Percentiles rank a stretch among this genome's conserved stretches.
phyloP scores from a whole-genome alignment of 2,797 vertebrate species.

The Paedocypris micromegethes region DNA sequence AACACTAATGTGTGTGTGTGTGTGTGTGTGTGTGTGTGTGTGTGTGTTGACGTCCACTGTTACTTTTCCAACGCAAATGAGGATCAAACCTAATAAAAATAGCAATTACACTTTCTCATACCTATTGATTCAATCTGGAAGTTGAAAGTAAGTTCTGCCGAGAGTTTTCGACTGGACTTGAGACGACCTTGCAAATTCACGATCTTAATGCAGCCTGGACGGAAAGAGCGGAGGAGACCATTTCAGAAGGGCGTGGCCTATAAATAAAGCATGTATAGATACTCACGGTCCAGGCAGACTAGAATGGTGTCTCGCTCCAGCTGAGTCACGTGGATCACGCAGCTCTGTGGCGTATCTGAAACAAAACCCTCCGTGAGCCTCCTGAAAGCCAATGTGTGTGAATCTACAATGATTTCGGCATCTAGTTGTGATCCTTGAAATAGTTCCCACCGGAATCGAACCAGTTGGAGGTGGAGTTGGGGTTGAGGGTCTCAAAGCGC shows the following conservation, averaged over 20 bases:
- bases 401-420: background rate
- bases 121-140: constrained; percentile 87
- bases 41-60: no score
- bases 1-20: no score
- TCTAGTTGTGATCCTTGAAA: background rate
- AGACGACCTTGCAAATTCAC: constrained; percentile 83
- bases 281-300: constrained; percentile 86
- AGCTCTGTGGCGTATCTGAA: constrained; percentile 77
- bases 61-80: no score
- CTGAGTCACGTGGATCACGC: constrained; percentile 80
- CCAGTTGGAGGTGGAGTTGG: constrained; percentile 79
- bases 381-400: background rate
- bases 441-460: constrained; percentile 76
- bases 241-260: background rate
- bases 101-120: constrained; percentile 49
- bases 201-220: constrained; percentile 82
- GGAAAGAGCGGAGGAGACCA: constrained; percentile 1
- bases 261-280: no score
- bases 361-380: background rate
- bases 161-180: constrained; percentile 83
- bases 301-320: constrained; percentile 85
- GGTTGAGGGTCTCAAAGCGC: constrained; percentile 83
- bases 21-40: no score
- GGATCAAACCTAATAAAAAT: no score
- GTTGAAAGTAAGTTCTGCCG: constrained; percentile 82